Percentiles rank a stretch among this genome's conserved stretches.
Conservation (phyloP, 2,888 invertebrate genomes). For the Drosophila neoperkinsi region DNA sequence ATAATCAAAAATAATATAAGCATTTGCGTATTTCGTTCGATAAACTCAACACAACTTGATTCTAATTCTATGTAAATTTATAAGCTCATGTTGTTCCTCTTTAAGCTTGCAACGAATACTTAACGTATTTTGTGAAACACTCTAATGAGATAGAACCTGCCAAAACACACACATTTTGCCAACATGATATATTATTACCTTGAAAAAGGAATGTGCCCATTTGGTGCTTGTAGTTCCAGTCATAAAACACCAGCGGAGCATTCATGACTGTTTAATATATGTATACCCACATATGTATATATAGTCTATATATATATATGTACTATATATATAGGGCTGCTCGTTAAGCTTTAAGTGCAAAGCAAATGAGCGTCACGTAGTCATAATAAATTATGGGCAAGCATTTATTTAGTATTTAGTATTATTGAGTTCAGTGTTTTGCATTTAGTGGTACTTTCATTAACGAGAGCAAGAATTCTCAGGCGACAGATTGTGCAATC, state of each 20-base stretch:
- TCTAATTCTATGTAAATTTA: not conserved
- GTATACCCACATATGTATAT: not conserved
- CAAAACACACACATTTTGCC: not conserved
- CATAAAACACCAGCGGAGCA: not conserved
- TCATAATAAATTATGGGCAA: slow-evolving; percentile 28
- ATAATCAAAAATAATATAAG: not conserved
- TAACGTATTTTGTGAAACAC: not conserved
- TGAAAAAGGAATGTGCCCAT: not conserved
- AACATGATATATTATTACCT: not conserved
- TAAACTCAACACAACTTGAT: not conserved
- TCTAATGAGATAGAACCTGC: not conserved
- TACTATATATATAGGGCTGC: not conserved
- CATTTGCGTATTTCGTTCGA: not conserved
- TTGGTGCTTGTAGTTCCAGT: not conserved
- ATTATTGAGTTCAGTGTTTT: slow-evolving; percentile 16
- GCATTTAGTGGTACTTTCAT: slow-evolving; percentile 9
- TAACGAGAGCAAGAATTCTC: not conserved
- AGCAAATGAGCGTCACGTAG: slow-evolving; percentile 44
- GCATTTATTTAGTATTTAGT: slow-evolving; percentile 16
- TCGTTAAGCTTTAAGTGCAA: slow-evolving; percentile 5
- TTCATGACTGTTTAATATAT: slow-evolving; percentile 14
- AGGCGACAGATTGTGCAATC: slow-evolving; percentile 14
- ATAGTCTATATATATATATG: not conserved
- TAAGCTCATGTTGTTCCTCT: not conserved
- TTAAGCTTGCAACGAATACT: not conserved